A percentile compares a stretch with the other conserved stretches of the same genome.
Conservation (phyloP, 1,140 invertebrate species). For the Caenorhabditis latens region DNA sequence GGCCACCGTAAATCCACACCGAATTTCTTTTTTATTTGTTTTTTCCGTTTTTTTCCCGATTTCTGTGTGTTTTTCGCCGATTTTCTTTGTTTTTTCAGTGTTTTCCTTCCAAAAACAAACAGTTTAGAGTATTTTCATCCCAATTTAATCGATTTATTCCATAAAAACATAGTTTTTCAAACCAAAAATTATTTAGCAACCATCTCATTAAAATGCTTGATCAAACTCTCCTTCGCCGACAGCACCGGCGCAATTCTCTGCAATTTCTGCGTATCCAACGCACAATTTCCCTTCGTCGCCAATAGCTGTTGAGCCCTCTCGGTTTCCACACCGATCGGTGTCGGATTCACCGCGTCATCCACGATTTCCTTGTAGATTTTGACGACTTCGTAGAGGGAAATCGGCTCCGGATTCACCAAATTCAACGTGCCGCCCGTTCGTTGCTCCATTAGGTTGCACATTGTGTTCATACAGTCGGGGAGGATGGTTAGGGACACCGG, state of each 20-base stretch:
- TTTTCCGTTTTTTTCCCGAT: neutral
- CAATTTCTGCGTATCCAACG: constrained; percentile 69
- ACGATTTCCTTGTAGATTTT: constrained; percentile 75
- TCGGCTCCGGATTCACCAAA: constrained; percentile 75
- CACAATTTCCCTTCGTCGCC: constrained; percentile 76
- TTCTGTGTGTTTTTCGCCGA: neutral
- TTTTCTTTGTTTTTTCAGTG: neutral
- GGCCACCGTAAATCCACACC: constrained; percentile 29
- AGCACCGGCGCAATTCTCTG: constrained; percentile 20
- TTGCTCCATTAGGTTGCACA: constrained; percentile 74
- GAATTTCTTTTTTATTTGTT: neutral
- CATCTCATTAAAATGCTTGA: constrained; percentile 53
- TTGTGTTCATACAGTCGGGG: constrained; percentile 75
- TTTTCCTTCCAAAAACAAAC: neutral
- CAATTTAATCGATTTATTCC: too few species aligned
- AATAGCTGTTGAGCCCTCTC: constrained; percentile 73
- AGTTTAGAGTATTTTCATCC: neutral
- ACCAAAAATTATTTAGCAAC: neutral
- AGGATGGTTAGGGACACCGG: constrained; percentile 77
- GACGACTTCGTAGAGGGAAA: constrained; percentile 74
- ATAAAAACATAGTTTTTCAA: neutral
- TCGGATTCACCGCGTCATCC: constrained; percentile 68
- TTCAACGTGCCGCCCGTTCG: constrained; percentile 72
- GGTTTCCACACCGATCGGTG: constrained; percentile 66
- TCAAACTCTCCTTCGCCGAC: constrained; percentile 46